Evolutionary conservation across 2,888 invertebrate genomes (phyloP).

Genomic region (Chalcis sispes): DNA sequence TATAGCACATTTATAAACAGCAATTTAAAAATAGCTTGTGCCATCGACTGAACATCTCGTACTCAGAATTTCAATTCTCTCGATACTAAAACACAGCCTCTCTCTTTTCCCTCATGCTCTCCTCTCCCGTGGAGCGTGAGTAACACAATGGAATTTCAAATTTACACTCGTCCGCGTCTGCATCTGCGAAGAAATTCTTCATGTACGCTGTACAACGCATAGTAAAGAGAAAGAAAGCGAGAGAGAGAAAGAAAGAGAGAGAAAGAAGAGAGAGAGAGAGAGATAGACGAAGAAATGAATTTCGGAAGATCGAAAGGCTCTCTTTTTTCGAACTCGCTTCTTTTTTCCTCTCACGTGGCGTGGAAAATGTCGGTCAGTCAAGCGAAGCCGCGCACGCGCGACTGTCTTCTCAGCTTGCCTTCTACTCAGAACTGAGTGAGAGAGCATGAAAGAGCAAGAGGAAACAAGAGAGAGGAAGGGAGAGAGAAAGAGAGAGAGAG

Average conservation of each 20-base stretch:
- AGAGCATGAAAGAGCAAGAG: too few relatives aligned
- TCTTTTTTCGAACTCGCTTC: not conserved
- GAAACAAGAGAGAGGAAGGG: too few relatives aligned
- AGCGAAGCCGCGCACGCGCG: not conserved
- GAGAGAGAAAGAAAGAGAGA: too few relatives aligned
- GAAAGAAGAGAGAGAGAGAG: too few relatives aligned
- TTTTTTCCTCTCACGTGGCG: not conserved
- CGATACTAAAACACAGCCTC: not conserved
- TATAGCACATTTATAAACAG: too few relatives aligned
- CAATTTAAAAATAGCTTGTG: not conserved
- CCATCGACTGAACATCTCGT: not conserved
- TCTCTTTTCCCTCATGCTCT: not conserved
- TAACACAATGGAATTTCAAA: slow-evolving; percentile 46
- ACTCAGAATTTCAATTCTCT: slow-evolving; percentile 18
- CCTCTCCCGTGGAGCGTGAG: slow-evolving; percentile 14
- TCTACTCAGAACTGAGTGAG: too few relatives aligned
- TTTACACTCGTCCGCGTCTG: slow-evolving; percentile 37
- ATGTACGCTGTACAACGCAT: not conserved
- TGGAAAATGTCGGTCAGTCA: slow-evolving; percentile 37
- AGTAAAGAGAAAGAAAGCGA: not conserved
- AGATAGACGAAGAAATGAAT: too few relatives aligned
- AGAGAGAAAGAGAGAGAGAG: too few relatives aligned
- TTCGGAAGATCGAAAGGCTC: not conserved
- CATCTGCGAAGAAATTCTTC: slow-evolving; percentile 19
- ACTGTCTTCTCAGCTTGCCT: not conserved